Base-by-base conservation (phyloP, 2,113 vertebrate genomes). In the Rhegmatorhina hoffmannsi region DNA sequence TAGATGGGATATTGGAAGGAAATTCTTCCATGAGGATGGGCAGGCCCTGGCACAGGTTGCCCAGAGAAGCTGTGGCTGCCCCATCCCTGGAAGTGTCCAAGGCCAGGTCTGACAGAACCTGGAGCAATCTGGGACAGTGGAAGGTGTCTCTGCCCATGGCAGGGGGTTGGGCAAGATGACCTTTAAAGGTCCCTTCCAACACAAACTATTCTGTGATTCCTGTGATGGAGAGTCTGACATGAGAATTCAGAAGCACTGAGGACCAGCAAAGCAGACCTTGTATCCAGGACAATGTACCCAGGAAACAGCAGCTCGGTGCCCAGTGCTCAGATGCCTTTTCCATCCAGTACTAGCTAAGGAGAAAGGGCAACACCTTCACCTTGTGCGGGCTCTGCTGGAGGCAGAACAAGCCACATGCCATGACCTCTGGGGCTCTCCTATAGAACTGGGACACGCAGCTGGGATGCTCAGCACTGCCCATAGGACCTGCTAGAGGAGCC, bases 21-120 rank as follows among this genome's bases (percentile, higher is more conserved):
- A 73, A 55, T 33, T 46, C 0, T 3, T 59, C 1, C 0, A 10
- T 0, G 33, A 72, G 21, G 13, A 28, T 33, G 49, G 28, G 0
- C 0, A 73, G 21, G 20, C 21, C 49, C 40, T 55, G 40, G 82
- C 49, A 17, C 33, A 38, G 58, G 13, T 1, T 73, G 17, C 3
- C 28, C 64, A 62, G 38, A 69, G 40, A 3, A 70, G 64, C n/a
- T 78, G 47, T 16, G 64, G n/a, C 56, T 78, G 40, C 19, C 19
- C 24, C 40, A 87, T 49, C 40, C 49, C 58, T 56, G 75, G 34
- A 3, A 43, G 13, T 58, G 62, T 1, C 25, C 52, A 10, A 85
- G 24, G 16, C 29, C 66, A 70, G 58, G 29, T 0, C 70, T 24
- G 56, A 40, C 3, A 9, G 46, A 17, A 23, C 28, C n/a, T 13